phyloP scores from a whole-genome alignment of 30 jellyfish, hydroid and myxozoan genomes.

The Cassiopea xamachana region DNA sequence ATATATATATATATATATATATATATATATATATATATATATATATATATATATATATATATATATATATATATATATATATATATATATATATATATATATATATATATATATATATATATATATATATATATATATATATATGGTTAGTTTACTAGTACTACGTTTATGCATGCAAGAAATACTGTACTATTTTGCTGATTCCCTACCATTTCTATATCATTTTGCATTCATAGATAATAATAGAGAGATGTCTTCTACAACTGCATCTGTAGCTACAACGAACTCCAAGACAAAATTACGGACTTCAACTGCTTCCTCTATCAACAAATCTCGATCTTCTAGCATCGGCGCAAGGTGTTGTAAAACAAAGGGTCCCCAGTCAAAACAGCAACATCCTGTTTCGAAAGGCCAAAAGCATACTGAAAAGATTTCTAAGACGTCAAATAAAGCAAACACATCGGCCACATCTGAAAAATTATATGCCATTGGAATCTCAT shows the following conservation, averaged over 20 bases:
- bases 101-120: too few species aligned
- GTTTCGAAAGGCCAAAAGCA: neutral
- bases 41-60: too few species aligned
- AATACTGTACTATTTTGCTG: neutral
- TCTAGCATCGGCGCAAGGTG: neutral
- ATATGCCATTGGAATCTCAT: slow-evolving; percentile 2
- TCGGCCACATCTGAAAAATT: neutral
- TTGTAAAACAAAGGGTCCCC: neutral
- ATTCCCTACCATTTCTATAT: neutral
- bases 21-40: too few species aligned
- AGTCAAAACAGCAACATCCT: neutral
- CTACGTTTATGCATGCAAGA: too few species aligned
- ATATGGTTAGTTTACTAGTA: too few species aligned
- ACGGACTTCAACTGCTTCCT: neutral
- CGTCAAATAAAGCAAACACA: neutral
- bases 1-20: too few species aligned
- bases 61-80: too few species aligned
- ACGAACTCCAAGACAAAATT: neutral
- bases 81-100: too few species aligned
- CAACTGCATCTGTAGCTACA: neutral
- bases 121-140: too few species aligned
- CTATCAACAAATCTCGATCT: neutral
- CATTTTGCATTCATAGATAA: neutral
- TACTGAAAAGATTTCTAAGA: neutral
- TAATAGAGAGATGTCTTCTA: neutral